Percentiles rank a stretch among this genome's conserved stretches.
Conservation (phyloP, 2,113 vertebrate species). For the Aphelocoma coerulescens region DNA sequence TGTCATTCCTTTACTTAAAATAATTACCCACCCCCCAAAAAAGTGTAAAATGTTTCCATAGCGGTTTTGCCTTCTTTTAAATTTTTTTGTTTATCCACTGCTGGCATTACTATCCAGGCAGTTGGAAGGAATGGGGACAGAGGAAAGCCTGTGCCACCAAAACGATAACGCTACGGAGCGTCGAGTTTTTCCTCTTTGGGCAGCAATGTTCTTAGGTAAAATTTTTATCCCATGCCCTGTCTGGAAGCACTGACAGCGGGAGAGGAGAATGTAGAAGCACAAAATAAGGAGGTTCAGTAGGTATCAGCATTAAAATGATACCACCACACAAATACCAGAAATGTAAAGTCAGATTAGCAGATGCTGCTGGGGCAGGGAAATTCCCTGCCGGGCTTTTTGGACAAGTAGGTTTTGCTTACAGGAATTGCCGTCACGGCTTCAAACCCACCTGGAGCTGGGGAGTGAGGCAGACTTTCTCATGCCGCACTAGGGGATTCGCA, state of each 20-base stretch:
- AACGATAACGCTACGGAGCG: neutral
- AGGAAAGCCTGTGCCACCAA: neutral
- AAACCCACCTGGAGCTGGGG: neutral
- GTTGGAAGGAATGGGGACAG: neutral
- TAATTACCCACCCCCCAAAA: neutral
- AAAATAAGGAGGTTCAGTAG: neutral
- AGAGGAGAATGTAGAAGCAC: neutral
- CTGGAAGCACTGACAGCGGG: neutral
- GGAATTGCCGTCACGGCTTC: neutral
- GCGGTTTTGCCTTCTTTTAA: neutral
- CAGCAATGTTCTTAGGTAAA: neutral
- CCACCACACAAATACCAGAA: neutral
- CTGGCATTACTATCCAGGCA: neutral
- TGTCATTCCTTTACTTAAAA: conserved; percentile 66
- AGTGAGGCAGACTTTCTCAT: neutral
- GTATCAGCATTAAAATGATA: neutral
- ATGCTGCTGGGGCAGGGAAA: neutral
- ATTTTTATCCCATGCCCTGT: neutral
- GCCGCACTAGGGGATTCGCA: no score
- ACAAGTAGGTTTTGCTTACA: neutral
- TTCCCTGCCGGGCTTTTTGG: neutral
- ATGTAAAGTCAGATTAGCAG: neutral
- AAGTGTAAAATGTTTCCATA: neutral
- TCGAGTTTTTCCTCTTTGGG: neutral
- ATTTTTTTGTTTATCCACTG: neutral